Base-by-base conservation (phyloP, 2,797 vertebrate species). In the Gymnoscopelus microlampas region DNA sequence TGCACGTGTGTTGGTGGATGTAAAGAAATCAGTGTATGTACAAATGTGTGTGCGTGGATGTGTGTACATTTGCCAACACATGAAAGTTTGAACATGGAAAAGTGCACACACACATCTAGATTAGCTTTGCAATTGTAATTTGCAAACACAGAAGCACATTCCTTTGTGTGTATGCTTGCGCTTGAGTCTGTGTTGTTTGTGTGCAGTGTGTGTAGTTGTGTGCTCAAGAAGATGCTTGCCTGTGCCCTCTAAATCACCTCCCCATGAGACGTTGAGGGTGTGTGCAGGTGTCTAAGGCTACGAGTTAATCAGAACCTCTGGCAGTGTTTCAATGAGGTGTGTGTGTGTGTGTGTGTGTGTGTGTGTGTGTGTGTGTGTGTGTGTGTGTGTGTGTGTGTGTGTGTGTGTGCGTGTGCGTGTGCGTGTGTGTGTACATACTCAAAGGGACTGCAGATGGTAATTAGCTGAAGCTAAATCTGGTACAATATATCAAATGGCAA, bases 221-320 rank as follows among this genome's bases (percentile, higher is more conserved):
- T 53, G 57, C 53, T 73, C 66, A 54, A 65, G 63, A 11, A 53
- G 48, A 23, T 9, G 15, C 7, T 3, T 14, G 35, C 13, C 13
- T 32, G 19, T 64, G 70, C 70, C 76, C 63, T 19, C 71, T 81
- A 26, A 12, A 65, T 85, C 77, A 83, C 75, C 85, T 88, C 73
- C 80, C 85, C 68, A 0, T 29, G 84, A 85, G 84, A 87, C 81
- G 3, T 4, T 0, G 24, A 60, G 4, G 57, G 69, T 65, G 71
- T 61, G 71, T 71, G 56, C 63, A 80, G 82, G 79, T 80, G 79
- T 72, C 49, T 12, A 24, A 65, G 77, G 60, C 64, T 68, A 82
- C 49, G 76, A 47, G 51, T 81, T 87, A 82, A 90, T 89, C 85
- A 85, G 70, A 74, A 79, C 83, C 72, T 68, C 49, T 58, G 77